Evolutionary conservation across 2,113 vertebrate genomes (phyloP).

Genomic region (Syrrhaptes paradoxus): DNA sequence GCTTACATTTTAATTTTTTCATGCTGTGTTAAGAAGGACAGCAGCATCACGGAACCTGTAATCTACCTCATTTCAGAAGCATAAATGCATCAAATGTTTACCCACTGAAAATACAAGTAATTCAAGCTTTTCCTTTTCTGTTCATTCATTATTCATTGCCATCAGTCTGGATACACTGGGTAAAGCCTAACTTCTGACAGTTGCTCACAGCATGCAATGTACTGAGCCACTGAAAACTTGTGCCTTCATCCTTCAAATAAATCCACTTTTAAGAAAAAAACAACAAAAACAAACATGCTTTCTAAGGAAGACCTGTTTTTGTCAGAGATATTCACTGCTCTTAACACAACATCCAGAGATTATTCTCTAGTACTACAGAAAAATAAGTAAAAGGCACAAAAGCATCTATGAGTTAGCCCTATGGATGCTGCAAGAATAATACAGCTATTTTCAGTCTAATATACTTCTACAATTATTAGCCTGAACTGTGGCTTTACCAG

Average conservation of each 20-base stretch:
- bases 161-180: background rate
- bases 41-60: background rate
- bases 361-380: background rate
- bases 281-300: background rate
- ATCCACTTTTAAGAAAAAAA: background rate
- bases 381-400: background rate
- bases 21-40: background rate
- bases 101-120: background rate
- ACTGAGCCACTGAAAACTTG: background rate
- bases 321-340: background rate
- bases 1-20: background rate
- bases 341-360: background rate
- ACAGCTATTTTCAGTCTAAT: background rate
- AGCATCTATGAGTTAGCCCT: background rate
- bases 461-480: background rate
- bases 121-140: background rate
- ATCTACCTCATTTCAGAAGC: background rate
- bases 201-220: background rate
- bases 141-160: constrained; percentile 22
- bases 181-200: constrained; percentile 12
- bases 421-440: background rate
- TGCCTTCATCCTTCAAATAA: background rate
- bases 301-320: background rate
- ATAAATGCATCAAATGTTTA: constrained; percentile 7
- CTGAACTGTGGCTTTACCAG: background rate